A percentile compares a stretch with the other conserved stretches of the same genome.
These are phyloP conservation scores for Fabriciana adippe DNA, from an alignment of 2,888 invertebrate genomes.

Conservation along the genomic window DNA sequence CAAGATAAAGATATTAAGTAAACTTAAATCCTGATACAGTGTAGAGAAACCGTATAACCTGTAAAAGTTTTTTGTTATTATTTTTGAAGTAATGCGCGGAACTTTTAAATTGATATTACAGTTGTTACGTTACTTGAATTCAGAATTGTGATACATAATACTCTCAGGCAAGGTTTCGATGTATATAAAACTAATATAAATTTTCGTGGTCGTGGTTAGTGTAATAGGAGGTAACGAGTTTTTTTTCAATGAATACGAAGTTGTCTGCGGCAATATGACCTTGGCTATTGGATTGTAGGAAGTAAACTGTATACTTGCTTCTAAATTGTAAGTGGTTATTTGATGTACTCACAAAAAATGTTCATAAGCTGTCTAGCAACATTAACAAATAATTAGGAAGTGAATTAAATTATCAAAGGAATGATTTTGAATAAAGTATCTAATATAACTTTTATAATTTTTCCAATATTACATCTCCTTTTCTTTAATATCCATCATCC, in stretches of 20 bases:
- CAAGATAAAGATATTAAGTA: neutral
- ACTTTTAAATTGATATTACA: conserved; percentile 56
- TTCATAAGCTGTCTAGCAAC: conserved; percentile 61
- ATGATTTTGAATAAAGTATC: neutral
- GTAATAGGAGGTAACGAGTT: conserved; percentile 61
- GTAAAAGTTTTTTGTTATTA: conserved; percentile 52
- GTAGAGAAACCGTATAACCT: conserved; percentile 60
- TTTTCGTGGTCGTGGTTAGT: conserved; percentile 50
- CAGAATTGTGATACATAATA: conserved; percentile 8
- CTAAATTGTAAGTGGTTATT: conserved; percentile 81
- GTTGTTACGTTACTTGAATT: neutral
- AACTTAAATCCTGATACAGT: conserved; percentile 3
- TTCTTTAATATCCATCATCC: too few relatives aligned
- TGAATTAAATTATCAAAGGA: conserved; percentile 33
- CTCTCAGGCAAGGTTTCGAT: neutral
- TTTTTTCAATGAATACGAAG: conserved; percentile 75
- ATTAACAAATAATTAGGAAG: conserved; percentile 48
- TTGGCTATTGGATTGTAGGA: conserved; percentile 82
- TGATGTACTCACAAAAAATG: conserved; percentile 79
- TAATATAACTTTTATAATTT: conserved; percentile 12
- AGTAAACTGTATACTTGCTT: conserved; percentile 80
- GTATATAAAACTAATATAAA: conserved; percentile 30
- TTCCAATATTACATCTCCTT: neutral
- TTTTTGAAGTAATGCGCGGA: conserved; percentile 72
- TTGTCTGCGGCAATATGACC: conserved; percentile 76